phyloP scores from a whole-genome alignment of 2,888 invertebrate species.

The Aspidiotus rigidus region DNA sequence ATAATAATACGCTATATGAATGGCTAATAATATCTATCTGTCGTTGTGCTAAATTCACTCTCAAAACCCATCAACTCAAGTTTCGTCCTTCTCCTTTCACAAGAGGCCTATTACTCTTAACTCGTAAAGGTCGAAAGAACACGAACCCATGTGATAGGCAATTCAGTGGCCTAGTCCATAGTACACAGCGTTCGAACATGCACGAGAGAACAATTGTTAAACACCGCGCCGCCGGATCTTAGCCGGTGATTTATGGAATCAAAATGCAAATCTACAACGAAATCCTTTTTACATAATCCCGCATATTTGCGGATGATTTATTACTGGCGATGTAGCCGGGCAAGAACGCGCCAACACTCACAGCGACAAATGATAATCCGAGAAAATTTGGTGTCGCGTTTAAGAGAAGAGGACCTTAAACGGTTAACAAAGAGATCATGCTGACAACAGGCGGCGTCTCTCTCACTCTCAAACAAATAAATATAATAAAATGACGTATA shows the following conservation, averaged over 20 bases:
- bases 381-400: constrained; percentile 1
- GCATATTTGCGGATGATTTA: constrained; percentile 8
- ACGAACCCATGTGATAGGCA: too few species aligned
- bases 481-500: constrained; percentile 8
- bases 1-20: too few species aligned
- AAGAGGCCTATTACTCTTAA: too few species aligned
- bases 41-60: too few species aligned
- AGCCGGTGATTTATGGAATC: constrained; percentile 12
- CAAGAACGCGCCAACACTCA: not conserved
- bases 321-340: not conserved
- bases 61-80: too few species aligned
- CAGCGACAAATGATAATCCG: constrained; percentile 7
- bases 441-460: not conserved
- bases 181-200: too few species aligned
- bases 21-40: too few species aligned
- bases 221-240: not conserved
- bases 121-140: too few species aligned
- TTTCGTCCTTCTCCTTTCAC: too few species aligned
- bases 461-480: constrained; percentile 8
- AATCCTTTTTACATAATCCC: constrained; percentile 17
- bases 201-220: not conserved
- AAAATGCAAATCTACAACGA: constrained; percentile 14
- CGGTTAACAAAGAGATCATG: not conserved
- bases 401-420: not conserved
- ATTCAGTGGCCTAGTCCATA: too few species aligned